These are phyloP conservation scores for Sula dactylatra DNA, from an alignment of 2,113 vertebrate species.

Conservation along the genomic window DNA sequence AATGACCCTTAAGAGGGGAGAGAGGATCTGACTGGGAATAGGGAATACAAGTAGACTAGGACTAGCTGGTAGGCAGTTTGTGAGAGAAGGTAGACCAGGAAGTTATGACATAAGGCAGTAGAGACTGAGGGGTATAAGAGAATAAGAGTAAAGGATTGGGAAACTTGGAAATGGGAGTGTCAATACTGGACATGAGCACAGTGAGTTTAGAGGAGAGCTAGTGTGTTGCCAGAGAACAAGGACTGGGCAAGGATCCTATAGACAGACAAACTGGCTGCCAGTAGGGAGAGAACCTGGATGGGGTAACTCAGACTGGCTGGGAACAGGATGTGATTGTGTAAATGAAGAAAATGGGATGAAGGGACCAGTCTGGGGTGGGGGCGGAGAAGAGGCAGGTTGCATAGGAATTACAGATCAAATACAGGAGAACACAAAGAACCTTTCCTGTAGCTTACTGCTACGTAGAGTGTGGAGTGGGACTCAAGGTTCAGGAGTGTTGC, in stretches of 20 bases:
- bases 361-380: neutral
- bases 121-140: neutral
- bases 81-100: neutral
- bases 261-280: neutral
- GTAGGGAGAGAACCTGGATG: neutral
- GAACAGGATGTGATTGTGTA: neutral
- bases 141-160: neutral
- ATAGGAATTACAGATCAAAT: neutral
- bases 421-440: neutral
- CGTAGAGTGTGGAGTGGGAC: neutral
- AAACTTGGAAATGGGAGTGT: neutral
- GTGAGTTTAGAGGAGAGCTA: neutral
- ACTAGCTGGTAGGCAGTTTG: neutral
- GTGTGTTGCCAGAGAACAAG: neutral
- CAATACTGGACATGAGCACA: no score
- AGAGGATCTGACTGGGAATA: neutral
- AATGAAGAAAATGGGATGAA: neutral
- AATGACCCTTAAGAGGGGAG: rapidly evolving
- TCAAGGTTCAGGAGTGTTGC: neutral
- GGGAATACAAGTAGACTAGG: neutral
- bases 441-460: neutral
- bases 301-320: neutral
- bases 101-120: neutral
- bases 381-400: neutral
- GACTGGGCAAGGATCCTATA: neutral